A percentile compares a stretch with the other conserved stretches of the same genome.
Evolutionary conservation across 2,113 vertebrate genomes (phyloP).

Genomic region (Poeciliopsis occidentalis): DNA sequence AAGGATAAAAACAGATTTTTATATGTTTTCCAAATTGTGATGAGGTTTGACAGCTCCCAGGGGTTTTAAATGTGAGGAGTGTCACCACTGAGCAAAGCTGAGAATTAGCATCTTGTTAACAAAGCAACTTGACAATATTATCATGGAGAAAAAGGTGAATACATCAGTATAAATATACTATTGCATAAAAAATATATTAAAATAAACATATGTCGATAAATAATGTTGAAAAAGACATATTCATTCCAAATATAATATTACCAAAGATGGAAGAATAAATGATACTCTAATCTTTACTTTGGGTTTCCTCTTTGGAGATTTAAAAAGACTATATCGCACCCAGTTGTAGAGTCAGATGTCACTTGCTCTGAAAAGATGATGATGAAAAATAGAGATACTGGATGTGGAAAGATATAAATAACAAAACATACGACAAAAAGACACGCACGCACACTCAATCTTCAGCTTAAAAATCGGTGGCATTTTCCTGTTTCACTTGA

Average conservation of each 20-base stretch:
- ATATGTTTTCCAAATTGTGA: constrained; percentile 26
- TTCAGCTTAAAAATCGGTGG: constrained; percentile 29
- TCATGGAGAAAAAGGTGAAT: constrained; percentile 4
- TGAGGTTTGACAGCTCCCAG: constrained; percentile 30
- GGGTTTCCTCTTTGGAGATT: constrained; percentile 56
- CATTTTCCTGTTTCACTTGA: constrained; percentile 18
- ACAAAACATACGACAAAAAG: constrained; percentile 19
- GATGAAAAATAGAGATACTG: constrained; percentile 24
- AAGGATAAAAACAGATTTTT: constrained; percentile 18
- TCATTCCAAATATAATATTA: constrained; percentile 29
- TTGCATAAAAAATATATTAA: constrained; percentile 9
- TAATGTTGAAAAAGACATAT: neutral
- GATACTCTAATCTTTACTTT: constrained; percentile 61
- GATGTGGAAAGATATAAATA: constrained; percentile 14
- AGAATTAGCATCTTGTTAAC: constrained; percentile 40
- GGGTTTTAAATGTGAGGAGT: constrained; percentile 31
- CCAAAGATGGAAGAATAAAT: constrained; percentile 45
- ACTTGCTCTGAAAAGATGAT: constrained; percentile 46
- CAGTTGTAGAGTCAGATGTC: constrained; percentile 41
- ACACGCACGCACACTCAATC: constrained; percentile 15
- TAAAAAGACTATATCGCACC: constrained; percentile 52
- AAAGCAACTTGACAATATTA: constrained; percentile 3
- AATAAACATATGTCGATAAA: neutral
- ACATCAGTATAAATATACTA: constrained; percentile 14
- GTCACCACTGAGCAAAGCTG: constrained; percentile 23